These are phyloP conservation scores for Pollachius pollachius DNA, from an alignment of 2,113 vertebrate genomes.

Conservation along the genomic window DNA sequence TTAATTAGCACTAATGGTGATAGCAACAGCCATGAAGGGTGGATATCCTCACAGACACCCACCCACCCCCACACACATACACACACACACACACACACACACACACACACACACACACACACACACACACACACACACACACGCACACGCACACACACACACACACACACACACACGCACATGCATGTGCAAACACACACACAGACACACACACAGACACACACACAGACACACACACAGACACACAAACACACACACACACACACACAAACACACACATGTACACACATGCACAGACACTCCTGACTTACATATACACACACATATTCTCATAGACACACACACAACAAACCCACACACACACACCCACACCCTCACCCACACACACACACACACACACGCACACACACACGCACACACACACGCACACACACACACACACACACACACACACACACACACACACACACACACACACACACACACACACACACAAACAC, in stretches of 20 bases:
- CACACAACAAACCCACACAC: background rate
- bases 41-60: background rate
- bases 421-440: background rate
- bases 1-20: conserved; percentile 48
- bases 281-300: background rate
- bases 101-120: background rate
- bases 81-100: conserved; percentile 1
- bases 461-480: conserved; percentile 4
- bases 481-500: background rate
- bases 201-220: background rate
- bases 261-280: background rate
- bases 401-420: too few relatives aligned
- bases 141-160: background rate
- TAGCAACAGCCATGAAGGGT: conserved; percentile 16
- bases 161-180: background rate
- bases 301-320: background rate
- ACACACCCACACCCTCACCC: too few relatives aligned
- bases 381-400: too few relatives aligned
- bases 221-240: background rate
- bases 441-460: background rate
- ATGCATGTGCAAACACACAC: background rate
- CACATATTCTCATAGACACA: background rate
- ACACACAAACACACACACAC: background rate
- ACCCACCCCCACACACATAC: background rate
- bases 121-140: too few relatives aligned